Evolutionary conservation across 1,140 invertebrate species (phyloP).

Genomic region (Armadillidium nasatum): DNA sequence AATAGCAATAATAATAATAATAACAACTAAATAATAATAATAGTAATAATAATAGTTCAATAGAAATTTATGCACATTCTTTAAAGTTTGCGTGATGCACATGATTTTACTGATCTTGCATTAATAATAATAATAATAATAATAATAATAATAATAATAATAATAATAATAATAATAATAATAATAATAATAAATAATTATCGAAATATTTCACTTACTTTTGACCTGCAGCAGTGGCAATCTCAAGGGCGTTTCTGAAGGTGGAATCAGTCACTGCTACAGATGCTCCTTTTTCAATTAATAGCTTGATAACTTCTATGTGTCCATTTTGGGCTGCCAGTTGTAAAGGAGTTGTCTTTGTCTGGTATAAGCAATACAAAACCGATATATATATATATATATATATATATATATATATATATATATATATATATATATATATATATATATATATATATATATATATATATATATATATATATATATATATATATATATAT

Average conservation of each 20-base stretch:
- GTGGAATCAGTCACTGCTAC: constrained; percentile 48
- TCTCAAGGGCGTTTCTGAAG: constrained; percentile 53
- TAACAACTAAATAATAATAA: no score
- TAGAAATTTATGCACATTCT: no score
- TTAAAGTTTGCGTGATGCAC: no score
- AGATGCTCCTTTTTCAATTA: constrained; percentile 74
- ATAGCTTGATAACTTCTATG: constrained; percentile 67
- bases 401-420: constrained; percentile 5
- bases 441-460: background rate
- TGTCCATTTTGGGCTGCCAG: constrained; percentile 84
- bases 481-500: no score
- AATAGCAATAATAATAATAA: no score
- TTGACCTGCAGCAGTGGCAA: constrained; percentile 50
- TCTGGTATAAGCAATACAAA: constrained; percentile 46
- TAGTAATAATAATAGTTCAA: no score
- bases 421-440: constrained; percentile 17
- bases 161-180: no score
- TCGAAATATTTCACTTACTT: constrained; percentile 20
- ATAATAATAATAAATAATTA: background rate
- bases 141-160: no score
- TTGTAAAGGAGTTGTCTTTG: constrained; percentile 75
- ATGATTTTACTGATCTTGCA: no score
- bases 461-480: no score
- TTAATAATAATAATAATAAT: no score
- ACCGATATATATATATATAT: background rate